Percentiles rank a stretch among this genome's conserved stretches.
phyloP scores from a whole-genome alignment of 2,888 invertebrate species.

The Chaetogeoica ovagalla region DNA sequence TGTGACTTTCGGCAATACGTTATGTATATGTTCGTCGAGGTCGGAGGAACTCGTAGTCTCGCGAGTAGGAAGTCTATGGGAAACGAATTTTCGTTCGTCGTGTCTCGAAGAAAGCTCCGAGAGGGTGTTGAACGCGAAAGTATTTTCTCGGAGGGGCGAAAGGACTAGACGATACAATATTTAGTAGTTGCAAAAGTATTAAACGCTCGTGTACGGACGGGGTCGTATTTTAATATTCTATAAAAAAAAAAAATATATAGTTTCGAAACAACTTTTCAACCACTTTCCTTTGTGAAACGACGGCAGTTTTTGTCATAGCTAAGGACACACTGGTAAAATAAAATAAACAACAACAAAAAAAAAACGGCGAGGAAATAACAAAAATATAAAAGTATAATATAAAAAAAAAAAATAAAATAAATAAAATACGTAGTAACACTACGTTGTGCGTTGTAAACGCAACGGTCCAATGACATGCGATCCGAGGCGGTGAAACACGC shows the following conservation, averaged over 20 bases:
- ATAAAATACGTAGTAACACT: background rate
- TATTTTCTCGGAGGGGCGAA: background rate
- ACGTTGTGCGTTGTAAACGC: conserved; percentile 25
- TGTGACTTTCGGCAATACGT: too few relatives aligned
- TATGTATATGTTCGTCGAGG: background rate
- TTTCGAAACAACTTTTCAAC: conserved; percentile 34
- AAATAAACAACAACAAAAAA: too few relatives aligned
- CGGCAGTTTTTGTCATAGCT: conserved; percentile 25
- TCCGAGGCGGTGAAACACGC: background rate
- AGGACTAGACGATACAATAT: conserved; percentile 13
- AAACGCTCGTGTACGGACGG: conserved; percentile 9
- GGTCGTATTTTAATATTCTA: conserved; percentile 27
- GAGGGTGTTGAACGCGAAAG: conserved; percentile 1
- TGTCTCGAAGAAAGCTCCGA: conserved; percentile 5
- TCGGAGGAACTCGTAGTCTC: background rate
- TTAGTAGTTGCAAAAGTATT: conserved; percentile 33
- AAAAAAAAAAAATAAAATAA: conserved; percentile 1
- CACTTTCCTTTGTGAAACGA: conserved; percentile 34
- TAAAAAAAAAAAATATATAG: conserved; percentile 15
- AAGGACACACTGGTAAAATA: conserved; percentile 34
- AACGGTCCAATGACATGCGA: conserved; percentile 27
- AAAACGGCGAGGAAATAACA: conserved; percentile 4
- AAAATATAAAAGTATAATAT: background rate
- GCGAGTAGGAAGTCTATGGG: background rate
- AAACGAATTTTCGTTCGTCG: background rate